These are phyloP conservation scores for Diphyllodes magnificus DNA, from an alignment of 2,113 vertebrate genomes.

Conservation along the genomic window DNA sequence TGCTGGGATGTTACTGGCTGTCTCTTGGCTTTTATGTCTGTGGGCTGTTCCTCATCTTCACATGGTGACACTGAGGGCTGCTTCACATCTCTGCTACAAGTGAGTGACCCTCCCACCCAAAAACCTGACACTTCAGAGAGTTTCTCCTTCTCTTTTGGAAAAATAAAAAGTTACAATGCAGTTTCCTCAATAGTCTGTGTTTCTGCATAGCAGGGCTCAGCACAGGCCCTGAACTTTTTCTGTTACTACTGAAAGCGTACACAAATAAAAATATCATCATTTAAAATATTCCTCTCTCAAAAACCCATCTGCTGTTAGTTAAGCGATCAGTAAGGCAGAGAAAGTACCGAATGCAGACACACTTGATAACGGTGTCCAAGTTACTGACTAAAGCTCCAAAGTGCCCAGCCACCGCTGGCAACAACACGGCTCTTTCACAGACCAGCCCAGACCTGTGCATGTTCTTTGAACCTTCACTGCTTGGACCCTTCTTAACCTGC, in stretches of 20 bases:
- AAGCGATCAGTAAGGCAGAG: neutral
- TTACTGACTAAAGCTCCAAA: neutral
- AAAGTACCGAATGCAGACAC: neutral
- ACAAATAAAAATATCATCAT: neutral
- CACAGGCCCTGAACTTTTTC: neutral
- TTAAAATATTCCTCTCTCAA: neutral
- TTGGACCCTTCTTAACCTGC: neutral
- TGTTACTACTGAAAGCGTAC: neutral
- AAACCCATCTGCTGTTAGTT: neutral
- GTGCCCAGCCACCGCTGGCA: neutral
- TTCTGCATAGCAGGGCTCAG: neutral
- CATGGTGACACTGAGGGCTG: neutral
- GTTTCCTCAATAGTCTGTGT: neutral
- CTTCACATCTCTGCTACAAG: neutral
- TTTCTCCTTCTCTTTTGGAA: neutral
- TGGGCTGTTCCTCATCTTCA: neutral
- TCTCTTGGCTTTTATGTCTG: neutral
- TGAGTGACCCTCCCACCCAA: neutral
- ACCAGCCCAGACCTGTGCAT: neutral
- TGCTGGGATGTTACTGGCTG: neutral
- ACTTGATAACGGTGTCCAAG: neutral
- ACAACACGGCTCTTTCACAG: neutral
- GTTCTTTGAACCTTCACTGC: neutral
- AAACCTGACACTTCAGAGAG: neutral
- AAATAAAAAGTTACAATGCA: neutral